Base-by-base conservation (phyloP, 2,797 vertebrate genomes). In the Cynodonichthys magdalenae region DNA sequence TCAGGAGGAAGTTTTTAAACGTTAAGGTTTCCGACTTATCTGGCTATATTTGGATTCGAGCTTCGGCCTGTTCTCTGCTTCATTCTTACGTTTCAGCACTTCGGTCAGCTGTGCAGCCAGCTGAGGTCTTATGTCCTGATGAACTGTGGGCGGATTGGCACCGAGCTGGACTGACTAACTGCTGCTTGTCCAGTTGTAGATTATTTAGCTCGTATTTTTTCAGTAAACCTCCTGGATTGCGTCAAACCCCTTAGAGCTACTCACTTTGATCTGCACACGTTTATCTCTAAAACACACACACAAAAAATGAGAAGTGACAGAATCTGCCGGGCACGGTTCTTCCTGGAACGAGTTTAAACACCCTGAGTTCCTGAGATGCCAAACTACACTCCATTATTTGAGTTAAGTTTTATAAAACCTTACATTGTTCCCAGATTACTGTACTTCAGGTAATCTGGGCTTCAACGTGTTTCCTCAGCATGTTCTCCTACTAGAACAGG, bases 251-350 rank as follows among this genome's bases (percentile, higher is more conserved):
- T n/a, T n/a, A n/a, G n/a, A n/a, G 31, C 28, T 60, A n/a, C 47
- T 49, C 51, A 69, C 41, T 62, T 50, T 80, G 55, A 67, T 59
- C 58, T 24, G 41, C 47, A 15, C 60, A 64, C 52, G 66, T 60
- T 59, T 56, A 51, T 48, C 53, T 61, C 53, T 59, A 55, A 42
- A 63, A 41, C 11, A 17, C 18, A n/a, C 28, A 12, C 24, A 24
- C 24, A 24, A 55, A 83, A 74, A 14, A 88, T 80, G 29, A 44
- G 44, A 75, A 55, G 54, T 66, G 80, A 82, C 72, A 14, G 75
- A 79, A 76, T 71, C 72, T 28, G 79, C 64, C 2, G 75, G 3
- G 82, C 46, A 36, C 24, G 28, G 62, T 49, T 53, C 61, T 71
- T 64, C 81, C 55, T 72, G 71, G 59, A 83, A 73, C 74, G 41